Base-by-base conservation (phyloP, 2,888 invertebrate genomes). In the Troides oblongomaculatus region DNA sequence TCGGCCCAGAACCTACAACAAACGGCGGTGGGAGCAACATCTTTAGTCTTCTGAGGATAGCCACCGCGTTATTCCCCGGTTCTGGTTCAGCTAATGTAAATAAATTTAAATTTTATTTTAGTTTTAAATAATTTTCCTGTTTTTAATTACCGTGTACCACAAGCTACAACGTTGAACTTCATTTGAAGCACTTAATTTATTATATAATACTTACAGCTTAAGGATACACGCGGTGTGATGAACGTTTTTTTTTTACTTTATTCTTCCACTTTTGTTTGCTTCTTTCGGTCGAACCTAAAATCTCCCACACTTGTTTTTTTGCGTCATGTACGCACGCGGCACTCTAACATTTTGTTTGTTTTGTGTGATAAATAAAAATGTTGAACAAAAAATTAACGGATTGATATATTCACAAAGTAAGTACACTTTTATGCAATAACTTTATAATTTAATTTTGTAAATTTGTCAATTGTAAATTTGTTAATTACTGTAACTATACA, bases 1-100 rank as follows among this genome's bases (percentile, higher is more conserved):
- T 79, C 43, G 82, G 81, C 56, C 71, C 80, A 10, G 74, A 72
- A 78, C 67, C 70, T 72, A 2, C 75, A 79, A 71, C 72, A 0
- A 78, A 77, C 14, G 76, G 74, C 4, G 85, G 86, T 0, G 89
- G 91, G 58, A 91, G 90, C 76, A 88, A 81, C 72, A 75, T 92
- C 53, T 78, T 88, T 75, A 91, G 87, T 66, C 74, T 92, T 25
- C 77, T 92, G 8, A 85, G 84, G 65, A 71, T 92, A 8, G 85
- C 83, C 7, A 78, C 76, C 2, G 81, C 87, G 0, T 71, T 92
- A 25, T 83, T 91, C 57, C 86, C 90, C 0, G 80, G 84, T 6
- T 85, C 86, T 1, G 80, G 84, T 60, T 75, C 79, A 5, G 72
- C 78, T 14, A 81, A 76, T 68, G 89, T 89, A 72, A 89, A 88